Evolutionary conservation across 2,113 vertebrate species (phyloP).

Genomic region (Myiozetetes cayanensis): DNA sequence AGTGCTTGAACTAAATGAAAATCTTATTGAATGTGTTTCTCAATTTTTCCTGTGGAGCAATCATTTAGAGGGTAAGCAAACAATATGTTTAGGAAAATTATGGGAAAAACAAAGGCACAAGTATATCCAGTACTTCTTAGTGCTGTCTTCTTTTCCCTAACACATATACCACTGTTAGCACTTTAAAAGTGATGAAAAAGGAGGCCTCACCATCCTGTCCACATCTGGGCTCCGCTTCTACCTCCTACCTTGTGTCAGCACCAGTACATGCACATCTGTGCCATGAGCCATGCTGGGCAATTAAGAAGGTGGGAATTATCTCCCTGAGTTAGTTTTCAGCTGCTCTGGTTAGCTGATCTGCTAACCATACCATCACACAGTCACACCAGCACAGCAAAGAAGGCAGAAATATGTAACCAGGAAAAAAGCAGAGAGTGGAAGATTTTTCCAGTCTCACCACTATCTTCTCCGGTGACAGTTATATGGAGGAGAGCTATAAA

Average conservation of each 20-base stretch:
- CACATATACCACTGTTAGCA: background rate
- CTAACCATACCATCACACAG: background rate
- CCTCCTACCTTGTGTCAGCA: background rate
- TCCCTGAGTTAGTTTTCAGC: background rate
- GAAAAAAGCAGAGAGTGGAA: background rate
- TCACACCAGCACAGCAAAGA: background rate
- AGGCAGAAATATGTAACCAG: background rate
- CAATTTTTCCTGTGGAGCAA: background rate
- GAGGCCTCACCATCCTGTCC: background rate
- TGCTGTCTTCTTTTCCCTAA: background rate
- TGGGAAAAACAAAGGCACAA: background rate
- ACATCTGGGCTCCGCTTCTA: background rate
- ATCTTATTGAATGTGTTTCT: background rate
- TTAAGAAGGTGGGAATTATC: background rate
- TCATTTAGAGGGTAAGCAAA: background rate
- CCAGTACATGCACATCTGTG: rapidly evolving
- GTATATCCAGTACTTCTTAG: background rate
- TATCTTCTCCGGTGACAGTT: background rate
- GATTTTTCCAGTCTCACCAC: background rate
- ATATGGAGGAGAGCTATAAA: background rate
- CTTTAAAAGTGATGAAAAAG: background rate
- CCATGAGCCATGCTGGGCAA: background rate
- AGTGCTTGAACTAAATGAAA: background rate
- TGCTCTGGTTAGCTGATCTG: background rate
- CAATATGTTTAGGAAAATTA: background rate